Conservation (phyloP, 2,797 vertebrate genomes). For the Loriculus beryllinus region DNA sequence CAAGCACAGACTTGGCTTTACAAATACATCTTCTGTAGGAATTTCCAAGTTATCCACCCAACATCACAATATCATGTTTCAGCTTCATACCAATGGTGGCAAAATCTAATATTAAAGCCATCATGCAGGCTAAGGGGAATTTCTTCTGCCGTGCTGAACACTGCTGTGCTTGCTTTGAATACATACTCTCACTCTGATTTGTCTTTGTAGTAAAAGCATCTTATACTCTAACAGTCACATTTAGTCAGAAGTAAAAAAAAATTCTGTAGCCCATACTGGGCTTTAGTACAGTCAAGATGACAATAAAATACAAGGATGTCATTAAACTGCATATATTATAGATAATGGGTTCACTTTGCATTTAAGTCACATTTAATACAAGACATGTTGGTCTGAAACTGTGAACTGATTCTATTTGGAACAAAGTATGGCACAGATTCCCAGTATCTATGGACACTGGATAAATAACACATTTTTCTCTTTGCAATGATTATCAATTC, state of each 20-base stretch:
- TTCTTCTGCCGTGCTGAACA: background rate
- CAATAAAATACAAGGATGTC: conserved; percentile 56
- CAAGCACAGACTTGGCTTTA: conserved; percentile 12
- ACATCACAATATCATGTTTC: background rate
- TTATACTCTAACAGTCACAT: conserved; percentile 30
- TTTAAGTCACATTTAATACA: conserved; percentile 67
- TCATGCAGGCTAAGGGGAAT: background rate
- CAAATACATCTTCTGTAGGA: background rate
- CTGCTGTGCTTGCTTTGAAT: conserved; percentile 5
- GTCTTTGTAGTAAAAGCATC: conserved; percentile 29
- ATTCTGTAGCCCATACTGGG: conserved; percentile 8
- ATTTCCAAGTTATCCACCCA: background rate
- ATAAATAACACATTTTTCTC: conserved; percentile 55
- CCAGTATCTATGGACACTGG: conserved; percentile 17
- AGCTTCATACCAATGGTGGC: background rate
- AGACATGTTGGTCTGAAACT: conserved; percentile 60
- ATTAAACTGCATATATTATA: conserved; percentile 59
- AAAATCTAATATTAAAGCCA: background rate
- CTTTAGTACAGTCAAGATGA: conserved; percentile 40
- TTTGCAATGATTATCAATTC: conserved; percentile 74
- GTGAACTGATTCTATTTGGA: conserved; percentile 55
- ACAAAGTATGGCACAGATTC: conserved; percentile 69
- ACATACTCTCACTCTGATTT: background rate
- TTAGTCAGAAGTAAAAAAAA: conserved; percentile 19
- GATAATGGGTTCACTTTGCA: conserved; percentile 68